These are phyloP conservation scores for Danio aesculapii DNA, from an alignment of 2,797 vertebrate genomes.

Conservation along the genomic window DNA sequence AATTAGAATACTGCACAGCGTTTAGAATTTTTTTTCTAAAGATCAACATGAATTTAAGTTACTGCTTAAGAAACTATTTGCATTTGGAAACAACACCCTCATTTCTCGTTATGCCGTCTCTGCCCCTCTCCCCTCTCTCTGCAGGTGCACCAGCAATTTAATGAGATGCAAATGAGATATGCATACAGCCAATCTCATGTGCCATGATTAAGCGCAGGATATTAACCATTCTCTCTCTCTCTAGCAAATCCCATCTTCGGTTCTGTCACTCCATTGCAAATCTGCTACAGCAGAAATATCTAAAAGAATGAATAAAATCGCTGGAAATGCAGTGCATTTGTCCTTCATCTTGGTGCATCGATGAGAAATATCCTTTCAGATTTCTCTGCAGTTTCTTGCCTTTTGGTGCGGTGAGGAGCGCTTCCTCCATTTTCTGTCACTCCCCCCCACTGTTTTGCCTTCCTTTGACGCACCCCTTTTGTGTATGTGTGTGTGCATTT, in stretches of 20 bases:
- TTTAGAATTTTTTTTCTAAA: not conserved
- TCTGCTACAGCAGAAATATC: slow-evolving; percentile 50
- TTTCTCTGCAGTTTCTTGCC: slow-evolving; percentile 21
- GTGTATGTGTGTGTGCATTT: slow-evolving; percentile 59
- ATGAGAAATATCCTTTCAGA: slow-evolving; percentile 19
- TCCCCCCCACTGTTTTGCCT: slow-evolving; percentile 19
- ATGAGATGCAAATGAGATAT: slow-evolving; percentile 69
- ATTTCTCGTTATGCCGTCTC: slow-evolving; percentile 39
- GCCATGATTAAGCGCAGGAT: slow-evolving; percentile 66
- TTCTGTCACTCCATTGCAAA: slow-evolving; percentile 50
- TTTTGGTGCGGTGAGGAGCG: slow-evolving; percentile 18
- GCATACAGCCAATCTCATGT: slow-evolving; percentile 64
- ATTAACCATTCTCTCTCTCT: slow-evolving; percentile 74
- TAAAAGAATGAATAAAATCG: slow-evolving; percentile 6
- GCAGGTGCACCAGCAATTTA: slow-evolving; percentile 60
- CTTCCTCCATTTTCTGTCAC: slow-evolving; percentile 31
- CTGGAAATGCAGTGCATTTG: slow-evolving; percentile 30
- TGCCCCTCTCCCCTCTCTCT: slow-evolving; percentile 63
- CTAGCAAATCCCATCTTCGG: slow-evolving; percentile 59
- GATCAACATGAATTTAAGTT: slow-evolving; percentile 13
- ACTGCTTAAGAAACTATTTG: slow-evolving; percentile 18
- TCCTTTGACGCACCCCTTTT: slow-evolving; percentile 48
- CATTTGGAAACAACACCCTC: slow-evolving; percentile 34
- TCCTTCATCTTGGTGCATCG: slow-evolving; percentile 28
- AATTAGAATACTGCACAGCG: slow-evolving; percentile 4